A percentile compares a stretch with the other conserved stretches of the same genome.
These are phyloP conservation scores for Genyomyrus donnyi DNA, from an alignment of 2,113 vertebrate species.

Conservation along the genomic window DNA sequence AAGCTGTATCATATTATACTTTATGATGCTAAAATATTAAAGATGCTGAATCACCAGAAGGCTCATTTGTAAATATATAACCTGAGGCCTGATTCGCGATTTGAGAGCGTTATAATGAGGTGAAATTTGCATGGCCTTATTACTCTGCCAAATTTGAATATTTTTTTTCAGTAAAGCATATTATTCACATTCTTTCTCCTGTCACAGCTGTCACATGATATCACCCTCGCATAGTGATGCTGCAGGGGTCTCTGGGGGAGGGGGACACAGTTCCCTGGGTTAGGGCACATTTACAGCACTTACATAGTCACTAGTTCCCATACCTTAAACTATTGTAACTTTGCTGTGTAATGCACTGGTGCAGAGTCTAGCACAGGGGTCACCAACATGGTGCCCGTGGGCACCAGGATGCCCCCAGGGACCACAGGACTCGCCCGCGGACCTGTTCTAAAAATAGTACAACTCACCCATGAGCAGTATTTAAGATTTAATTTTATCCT, in stretches of 20 bases:
- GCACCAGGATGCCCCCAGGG: too few species aligned
- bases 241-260: background rate
- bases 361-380: background rate
- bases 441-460: too few species aligned
- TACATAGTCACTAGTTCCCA: background rate
- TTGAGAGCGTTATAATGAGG: background rate
- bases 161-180: background rate
- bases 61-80: constrained; percentile 1
- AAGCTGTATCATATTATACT: background rate
- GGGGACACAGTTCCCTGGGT: background rate
- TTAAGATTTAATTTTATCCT: too few species aligned
- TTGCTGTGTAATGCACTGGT: background rate
- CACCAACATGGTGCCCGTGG: too few species aligned
- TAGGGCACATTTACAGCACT: background rate
- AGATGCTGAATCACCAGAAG: background rate
- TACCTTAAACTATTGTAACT: background rate
- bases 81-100: background rate
- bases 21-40: background rate
- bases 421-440: too few species aligned
- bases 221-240: background rate
- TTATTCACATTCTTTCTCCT: background rate
- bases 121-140: background rate
- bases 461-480: too few species aligned
- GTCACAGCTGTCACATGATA: background rate
- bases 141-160: background rate